Conservation (phyloP, 37 sponge, comb jelly and placozoan species). For the Tethya wilhelma region DNA sequence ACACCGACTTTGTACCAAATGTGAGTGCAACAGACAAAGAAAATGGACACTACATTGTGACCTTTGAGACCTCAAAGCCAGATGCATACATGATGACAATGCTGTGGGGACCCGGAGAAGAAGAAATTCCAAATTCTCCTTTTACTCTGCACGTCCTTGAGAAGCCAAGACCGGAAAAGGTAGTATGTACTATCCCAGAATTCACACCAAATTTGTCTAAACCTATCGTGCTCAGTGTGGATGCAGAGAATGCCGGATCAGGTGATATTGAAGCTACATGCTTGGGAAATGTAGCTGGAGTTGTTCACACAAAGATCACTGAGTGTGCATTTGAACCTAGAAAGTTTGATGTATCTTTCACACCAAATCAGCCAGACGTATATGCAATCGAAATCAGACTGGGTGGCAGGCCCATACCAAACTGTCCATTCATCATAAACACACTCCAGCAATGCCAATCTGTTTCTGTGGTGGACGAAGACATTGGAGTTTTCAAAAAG, state of each 20-base stretch:
- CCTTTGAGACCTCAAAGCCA: conserved; percentile 27
- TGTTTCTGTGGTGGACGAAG: conserved; percentile 64
- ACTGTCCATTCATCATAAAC: conserved; percentile 40
- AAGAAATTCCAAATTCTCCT: conserved; percentile 66
- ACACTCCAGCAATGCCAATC: conserved; percentile 43
- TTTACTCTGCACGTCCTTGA: conserved; percentile 56
- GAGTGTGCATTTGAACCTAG: conserved; percentile 1
- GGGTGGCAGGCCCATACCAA: conserved; percentile 33
- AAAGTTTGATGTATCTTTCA: conserved; percentile 33
- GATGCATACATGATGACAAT: conserved; percentile 57
- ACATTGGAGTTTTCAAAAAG: conserved; percentile 40
- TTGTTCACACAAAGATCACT: conserved; percentile 32
- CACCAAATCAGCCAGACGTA: conserved; percentile 42
- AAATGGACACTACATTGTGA: conserved; percentile 37
- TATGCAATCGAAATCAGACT: conserved; percentile 54
- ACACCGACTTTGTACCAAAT: conserved; percentile 29
- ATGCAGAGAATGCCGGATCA: conserved; percentile 61
- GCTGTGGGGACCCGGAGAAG: conserved; percentile 54
- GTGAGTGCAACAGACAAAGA: conserved; percentile 26
- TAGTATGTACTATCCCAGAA: conserved; percentile 39
- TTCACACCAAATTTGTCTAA: conserved; percentile 14
- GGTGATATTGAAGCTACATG: conserved; percentile 60
- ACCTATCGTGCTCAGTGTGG: conserved; percentile 30
- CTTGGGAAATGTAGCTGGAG: conserved; percentile 46
- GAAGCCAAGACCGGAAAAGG: conserved; percentile 44